These are phyloP conservation scores for Drosophila dives DNA, from an alignment of 2,888 invertebrate species.

Conservation along the genomic window DNA sequence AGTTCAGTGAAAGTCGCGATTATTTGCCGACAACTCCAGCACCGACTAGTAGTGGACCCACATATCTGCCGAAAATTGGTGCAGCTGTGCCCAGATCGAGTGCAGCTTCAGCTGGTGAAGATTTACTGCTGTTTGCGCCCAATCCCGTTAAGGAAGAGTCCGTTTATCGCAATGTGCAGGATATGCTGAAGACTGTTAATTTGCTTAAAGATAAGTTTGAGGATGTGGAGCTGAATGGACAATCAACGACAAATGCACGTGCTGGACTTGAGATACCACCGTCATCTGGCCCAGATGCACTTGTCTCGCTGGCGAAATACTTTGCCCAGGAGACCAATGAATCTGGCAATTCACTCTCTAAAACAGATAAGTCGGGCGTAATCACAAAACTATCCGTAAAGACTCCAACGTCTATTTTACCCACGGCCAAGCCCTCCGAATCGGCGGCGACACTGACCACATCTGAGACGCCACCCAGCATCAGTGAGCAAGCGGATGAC, in stretches of 20 bases:
- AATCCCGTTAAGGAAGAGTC: conserved; percentile 68
- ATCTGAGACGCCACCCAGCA: conserved; percentile 65
- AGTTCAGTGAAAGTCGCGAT: conserved; percentile 55
- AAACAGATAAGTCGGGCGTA: conserved; percentile 44
- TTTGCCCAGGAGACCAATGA: conserved; percentile 87
- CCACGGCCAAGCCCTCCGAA: conserved; percentile 72
- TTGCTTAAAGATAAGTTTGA: conserved; percentile 86
- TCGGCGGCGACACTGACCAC: conserved; percentile 70
- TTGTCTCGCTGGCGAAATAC: conserved; percentile 92
- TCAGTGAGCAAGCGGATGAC: conserved; percentile 85
- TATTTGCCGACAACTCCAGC: conserved; percentile 67
- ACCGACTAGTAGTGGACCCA: conserved; percentile 80
- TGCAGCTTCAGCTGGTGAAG: conserved; percentile 64
- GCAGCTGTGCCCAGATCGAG: conserved; percentile 56
- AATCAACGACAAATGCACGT: conserved; percentile 85
- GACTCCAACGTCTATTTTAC: conserved; percentile 38
- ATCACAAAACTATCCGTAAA: conserved; percentile 59
- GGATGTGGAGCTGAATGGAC: conserved; percentile 84
- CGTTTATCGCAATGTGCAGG: conserved; percentile 89
- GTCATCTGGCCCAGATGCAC: conserved; percentile 91
- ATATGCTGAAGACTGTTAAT: conserved; percentile 89
- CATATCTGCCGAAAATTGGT: conserved; percentile 77
- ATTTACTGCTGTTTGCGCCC: conserved; percentile 75
- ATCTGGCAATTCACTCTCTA: conserved; percentile 65
- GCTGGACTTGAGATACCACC: conserved; percentile 89